Evolutionary conservation across 2,113 vertebrate genomes (phyloP), one percentile per base, ranked within the genome.

Genomic region (Laticauda laticaudata): DNA sequence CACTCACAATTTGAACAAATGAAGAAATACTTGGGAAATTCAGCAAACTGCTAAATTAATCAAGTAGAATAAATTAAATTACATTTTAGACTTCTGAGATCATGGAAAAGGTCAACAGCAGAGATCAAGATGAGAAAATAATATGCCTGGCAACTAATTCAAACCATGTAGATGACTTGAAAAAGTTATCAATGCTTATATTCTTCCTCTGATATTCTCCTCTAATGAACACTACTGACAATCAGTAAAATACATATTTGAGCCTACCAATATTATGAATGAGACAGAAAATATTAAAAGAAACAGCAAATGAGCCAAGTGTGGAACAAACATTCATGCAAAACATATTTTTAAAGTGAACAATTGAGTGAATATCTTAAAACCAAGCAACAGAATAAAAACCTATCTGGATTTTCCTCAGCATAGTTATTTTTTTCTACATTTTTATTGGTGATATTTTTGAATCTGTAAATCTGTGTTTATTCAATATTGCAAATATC

Each of bases 181-280:
- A 92, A 95, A 43, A 45, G 81, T 0, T 96, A 87, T 86, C 85
- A 94, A 91, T 89, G 21, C 20, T 92, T 92, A 6, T 94, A 92
- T 96, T 96, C 93, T 56, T 51, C 43, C n/a, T 23, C 94, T 95
- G 93, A 93, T 91, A 91, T 91, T 92, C 93, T 53, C 23, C 86
- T 14, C 54, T 11, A 88, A 57, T 93, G 92, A 95, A 90, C 90
- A 95, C 93, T 75, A 94, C 69, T 92, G 93, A 96, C 92, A 54
- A 95, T 88, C 39, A 92, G 94, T 94, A 94, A 95, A 96, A 93
- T 5, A 91, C 11, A 87, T 87, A 56, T 95, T 89, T 93, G 64
- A 95, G 89, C 34, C 85, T 94, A 53, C 48, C 94, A 92, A 51
- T 69, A 94, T 24, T 96, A 93, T 90, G 94, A 34, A 61, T 95